Base-by-base conservation (phyloP, 2,888 invertebrate genomes). In the Anoncus sp. region DNA sequence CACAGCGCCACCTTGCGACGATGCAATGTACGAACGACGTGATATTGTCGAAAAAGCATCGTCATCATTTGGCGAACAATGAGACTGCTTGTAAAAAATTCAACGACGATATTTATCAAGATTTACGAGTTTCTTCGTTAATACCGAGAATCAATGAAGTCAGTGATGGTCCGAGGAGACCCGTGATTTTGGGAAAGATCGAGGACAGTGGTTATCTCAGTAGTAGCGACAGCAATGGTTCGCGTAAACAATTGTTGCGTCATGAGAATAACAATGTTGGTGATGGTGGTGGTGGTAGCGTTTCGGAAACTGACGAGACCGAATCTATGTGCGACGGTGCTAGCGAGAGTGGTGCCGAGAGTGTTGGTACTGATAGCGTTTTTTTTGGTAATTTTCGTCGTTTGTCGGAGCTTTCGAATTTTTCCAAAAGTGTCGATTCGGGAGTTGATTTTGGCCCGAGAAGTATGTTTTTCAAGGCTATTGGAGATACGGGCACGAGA, bases 341-440 rank as follows among this genome's bases (percentile, higher is more conserved):
- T 80, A 96, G 97, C 92, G 97, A 97, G 92, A 97, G 97, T 24
- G 97, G 97, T 0, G 97, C 96, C 3, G 97, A 97, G 89, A 97
- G 97, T 92, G 93, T 97, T 31, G 97, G 96, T 87, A 97, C 97
- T 0, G 96, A 97, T 91, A 97, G 97, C 3, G 97, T 97, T 47
- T 96, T 96, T 88, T 97, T 96, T 85, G 96, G 96, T 59, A 95
- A 94, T 89, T 95, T 95, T 86, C 92, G 94, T 77, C 94, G 94
- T 81, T 75, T 88, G 0, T 86, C 88, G 3, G 84, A 86, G 3
- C 69, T 81, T 14, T 85, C 86, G 2, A 82, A 72, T 16, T 85
- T 87, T 55, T 84, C 87, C 0, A 89, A 87, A 20, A 89, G 88
- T 63, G 80, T 84, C 1, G 88, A 90, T 49, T 88, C 89, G 0